Evolutionary conservation across 30 jellyfish, hydroid and myxozoan species (phyloP).

Genomic region (Rhopilema esculentum): DNA sequence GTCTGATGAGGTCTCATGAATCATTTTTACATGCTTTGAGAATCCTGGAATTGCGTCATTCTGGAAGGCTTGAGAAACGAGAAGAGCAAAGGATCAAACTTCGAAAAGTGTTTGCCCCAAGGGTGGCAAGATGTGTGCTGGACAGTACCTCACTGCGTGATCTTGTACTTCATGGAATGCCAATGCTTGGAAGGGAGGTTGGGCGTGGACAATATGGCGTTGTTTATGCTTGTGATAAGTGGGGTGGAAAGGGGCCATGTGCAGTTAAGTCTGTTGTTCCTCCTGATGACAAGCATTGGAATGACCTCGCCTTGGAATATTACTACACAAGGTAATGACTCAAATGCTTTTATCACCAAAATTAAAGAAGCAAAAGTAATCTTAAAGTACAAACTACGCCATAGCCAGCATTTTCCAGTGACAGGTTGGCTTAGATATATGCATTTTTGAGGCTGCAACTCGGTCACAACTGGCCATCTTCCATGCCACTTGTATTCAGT

Average conservation of each 20-base stretch:
- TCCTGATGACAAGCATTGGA: constrained; percentile 99
- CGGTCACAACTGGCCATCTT: too few relatives aligned
- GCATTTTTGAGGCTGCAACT: too few relatives aligned
- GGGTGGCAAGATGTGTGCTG: constrained; percentile 98
- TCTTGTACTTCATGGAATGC: constrained; percentile 97
- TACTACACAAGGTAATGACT: constrained; percentile 92
- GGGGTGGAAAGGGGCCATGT: constrained; percentile 99
- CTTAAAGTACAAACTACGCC: background rate
- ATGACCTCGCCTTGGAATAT: constrained; percentile 95
- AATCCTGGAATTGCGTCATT: constrained; percentile 88
- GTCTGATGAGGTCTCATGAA: constrained; percentile 96
- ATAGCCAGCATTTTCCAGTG: background rate
- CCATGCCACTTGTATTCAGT: too few relatives aligned
- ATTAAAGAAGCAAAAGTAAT: too few relatives aligned
- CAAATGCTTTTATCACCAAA: too few relatives aligned
- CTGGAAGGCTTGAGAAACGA: constrained; percentile 92
- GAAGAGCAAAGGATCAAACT: constrained; percentile 97
- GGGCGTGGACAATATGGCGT: constrained; percentile 99
- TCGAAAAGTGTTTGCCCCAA: constrained; percentile 96
- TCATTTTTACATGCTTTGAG: constrained; percentile 89
- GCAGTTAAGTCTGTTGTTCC: constrained; percentile 99
- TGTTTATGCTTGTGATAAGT: constrained; percentile 98
- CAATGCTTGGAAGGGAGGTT: constrained; percentile 95
- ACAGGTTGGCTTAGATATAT: background rate
- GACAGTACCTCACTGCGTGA: constrained; percentile 98